Evolutionary conservation across 2,797 vertebrate species (phyloP).

Genomic region (Chrosomus eos): DNA sequence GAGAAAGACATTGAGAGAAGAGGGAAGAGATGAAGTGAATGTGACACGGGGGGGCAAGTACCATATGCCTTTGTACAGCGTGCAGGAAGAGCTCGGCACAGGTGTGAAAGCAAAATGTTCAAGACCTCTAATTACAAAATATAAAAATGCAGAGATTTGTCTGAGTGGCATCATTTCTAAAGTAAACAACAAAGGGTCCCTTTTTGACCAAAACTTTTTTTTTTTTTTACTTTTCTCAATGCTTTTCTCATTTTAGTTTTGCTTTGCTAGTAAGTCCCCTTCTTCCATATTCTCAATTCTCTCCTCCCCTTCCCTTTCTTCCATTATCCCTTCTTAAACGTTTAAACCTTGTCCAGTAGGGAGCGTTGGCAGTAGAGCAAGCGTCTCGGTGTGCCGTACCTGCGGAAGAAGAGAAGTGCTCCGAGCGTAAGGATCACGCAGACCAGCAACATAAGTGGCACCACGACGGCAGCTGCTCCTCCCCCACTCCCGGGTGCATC

Average conservation of each 20-base stretch:
- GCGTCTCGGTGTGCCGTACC: constrained; percentile 88
- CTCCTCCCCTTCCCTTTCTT: constrained; percentile 18
- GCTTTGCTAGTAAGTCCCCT: constrained; percentile 36
- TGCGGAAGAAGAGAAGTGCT: constrained; percentile 85
- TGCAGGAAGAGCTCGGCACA: constrained; percentile 26
- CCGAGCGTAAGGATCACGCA: constrained; percentile 85
- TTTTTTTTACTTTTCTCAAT: not conserved
- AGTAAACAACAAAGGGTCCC: constrained; percentile 38
- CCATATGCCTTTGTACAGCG: not conserved
- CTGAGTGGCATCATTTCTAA: constrained; percentile 40
- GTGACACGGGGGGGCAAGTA: not conserved
- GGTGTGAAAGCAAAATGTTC: constrained; percentile 29
- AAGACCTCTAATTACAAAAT: constrained; percentile 32
- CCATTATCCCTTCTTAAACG: constrained; percentile 19
- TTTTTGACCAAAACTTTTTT: constrained; percentile 40
- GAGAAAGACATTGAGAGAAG: constrained; percentile 54
- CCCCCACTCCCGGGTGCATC: constrained; percentile 62
- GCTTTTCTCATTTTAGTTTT: constrained; percentile 46
- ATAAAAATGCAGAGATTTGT: constrained; percentile 39
- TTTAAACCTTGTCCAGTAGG: constrained; percentile 83
- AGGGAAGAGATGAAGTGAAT: constrained; percentile 38
- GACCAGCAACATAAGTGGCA: constrained; percentile 84
- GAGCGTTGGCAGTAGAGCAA: constrained; percentile 89
- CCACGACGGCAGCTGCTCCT: constrained; percentile 78
- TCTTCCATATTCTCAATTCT: constrained; percentile 46